Percentiles rank a stretch among this genome's conserved stretches.
Conservation (phyloP, 2,888 invertebrate genomes). For the Polymixis lichenea region DNA sequence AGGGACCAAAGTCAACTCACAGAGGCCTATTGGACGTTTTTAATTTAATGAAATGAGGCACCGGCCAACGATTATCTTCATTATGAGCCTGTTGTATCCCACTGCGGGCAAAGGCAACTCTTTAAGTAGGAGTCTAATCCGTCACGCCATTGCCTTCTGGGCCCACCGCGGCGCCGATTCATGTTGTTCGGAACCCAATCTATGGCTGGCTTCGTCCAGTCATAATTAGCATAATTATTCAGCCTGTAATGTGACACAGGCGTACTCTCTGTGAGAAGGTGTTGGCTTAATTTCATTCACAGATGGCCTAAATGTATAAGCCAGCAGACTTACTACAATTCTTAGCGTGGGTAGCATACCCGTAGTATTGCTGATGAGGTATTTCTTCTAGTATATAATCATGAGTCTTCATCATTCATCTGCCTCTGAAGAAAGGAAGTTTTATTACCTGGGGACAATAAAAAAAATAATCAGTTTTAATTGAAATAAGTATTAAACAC, state of each 20-base stretch:
- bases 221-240: background rate
- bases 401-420: background rate
- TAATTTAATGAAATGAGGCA: no score
- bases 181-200: no score
- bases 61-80: no score
- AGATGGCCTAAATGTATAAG: background rate
- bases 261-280: no score
- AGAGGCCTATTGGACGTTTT: no score
- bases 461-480: constrained; percentile 12
- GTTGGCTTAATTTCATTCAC: background rate
- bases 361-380: background rate
- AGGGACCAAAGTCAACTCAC: no score
- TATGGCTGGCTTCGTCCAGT: no score
- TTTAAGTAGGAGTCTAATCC: no score
- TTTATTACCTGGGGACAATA: constrained; percentile 51
- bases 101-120: no score
- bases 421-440: background rate
- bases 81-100: no score
- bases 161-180: no score
- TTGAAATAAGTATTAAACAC: background rate
- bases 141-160: no score
- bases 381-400: background rate
- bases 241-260: background rate
- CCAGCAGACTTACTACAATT: background rate
- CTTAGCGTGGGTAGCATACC: background rate